These are phyloP conservation scores for Pemphigus obesinymphae DNA, from an alignment of 1,140 invertebrate genomes.

Conservation along the genomic window DNA sequence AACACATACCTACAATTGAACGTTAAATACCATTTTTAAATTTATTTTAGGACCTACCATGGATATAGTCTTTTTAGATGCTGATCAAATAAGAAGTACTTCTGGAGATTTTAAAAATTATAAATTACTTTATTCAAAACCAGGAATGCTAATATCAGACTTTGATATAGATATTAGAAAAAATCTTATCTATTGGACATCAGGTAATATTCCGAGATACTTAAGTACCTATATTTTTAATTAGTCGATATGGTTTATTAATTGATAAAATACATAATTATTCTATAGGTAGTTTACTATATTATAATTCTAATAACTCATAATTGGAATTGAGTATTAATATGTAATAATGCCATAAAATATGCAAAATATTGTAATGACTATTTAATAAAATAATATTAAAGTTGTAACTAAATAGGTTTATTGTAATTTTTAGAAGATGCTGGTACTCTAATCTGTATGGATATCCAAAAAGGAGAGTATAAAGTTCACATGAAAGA, in stretches of 20 bases:
- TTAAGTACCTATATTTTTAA: no score
- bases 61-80: slow-evolving; percentile 44
- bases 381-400: no score
- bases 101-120: slow-evolving; percentile 43
- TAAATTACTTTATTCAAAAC: slow-evolving; percentile 43
- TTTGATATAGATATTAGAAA: slow-evolving; percentile 47
- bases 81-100: slow-evolving; percentile 44
- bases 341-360: no score
- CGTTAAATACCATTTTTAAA: slow-evolving; percentile 4
- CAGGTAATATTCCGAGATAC: slow-evolving; percentile 60
- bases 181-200: slow-evolving; percentile 47
- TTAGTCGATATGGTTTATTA: no score
- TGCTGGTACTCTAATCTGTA: slow-evolving; percentile 42
- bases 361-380: no score
- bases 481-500: slow-evolving; percentile 38
- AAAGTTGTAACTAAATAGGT: neutral
- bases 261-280: no score
- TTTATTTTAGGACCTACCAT: slow-evolving; percentile 46
- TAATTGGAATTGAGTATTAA: no score
- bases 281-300: no score
- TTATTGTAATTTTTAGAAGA: slow-evolving; percentile 39
- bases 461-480: slow-evolving; percentile 36
- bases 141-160: slow-evolving; percentile 44
- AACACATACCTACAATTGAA: neutral
- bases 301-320: no score